Conservation (phyloP, 2,888 invertebrate species). For the Euplexia lucipara region DNA sequence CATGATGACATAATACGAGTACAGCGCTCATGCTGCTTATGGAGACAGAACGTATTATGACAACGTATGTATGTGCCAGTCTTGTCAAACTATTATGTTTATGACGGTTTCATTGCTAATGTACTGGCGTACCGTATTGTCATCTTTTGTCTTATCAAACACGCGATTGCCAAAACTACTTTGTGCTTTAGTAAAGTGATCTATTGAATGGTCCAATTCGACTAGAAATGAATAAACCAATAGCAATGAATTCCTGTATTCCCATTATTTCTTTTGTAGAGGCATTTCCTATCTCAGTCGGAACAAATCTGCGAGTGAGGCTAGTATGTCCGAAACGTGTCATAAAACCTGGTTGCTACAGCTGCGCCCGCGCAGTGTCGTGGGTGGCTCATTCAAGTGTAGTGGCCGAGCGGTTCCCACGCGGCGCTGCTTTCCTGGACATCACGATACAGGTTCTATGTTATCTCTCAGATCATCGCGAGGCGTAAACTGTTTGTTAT, state of each 20-base stretch:
- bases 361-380: slow-evolving; percentile 20
- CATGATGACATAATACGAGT: slow-evolving; percentile 3
- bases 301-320: not conserved
- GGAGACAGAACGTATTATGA: slow-evolving; percentile 1
- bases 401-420: slow-evolving; percentile 55
- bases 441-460: slow-evolving; percentile 45
- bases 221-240: too few species aligned
- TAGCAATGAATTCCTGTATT: too few species aligned
- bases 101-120: too few species aligned
- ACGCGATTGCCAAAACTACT: too few species aligned
- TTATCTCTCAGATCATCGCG: slow-evolving; percentile 31
- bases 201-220: too few species aligned
- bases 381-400: slow-evolving; percentile 68
- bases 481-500: slow-evolving; percentile 55
- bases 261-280: too few species aligned
- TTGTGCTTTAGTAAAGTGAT: too few species aligned
- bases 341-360: slow-evolving; percentile 12
- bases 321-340: slow-evolving; percentile 6
- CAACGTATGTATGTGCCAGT: not conserved
- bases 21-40: slow-evolving; percentile 7
- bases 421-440: slow-evolving; percentile 57
- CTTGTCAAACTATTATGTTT: too few species aligned
- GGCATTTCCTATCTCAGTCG: not conserved
- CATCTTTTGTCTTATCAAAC: too few species aligned
- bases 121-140: too few species aligned